Base-by-base conservation (phyloP, 2,797 vertebrate genomes). In the Sebastes dallii region DNA sequence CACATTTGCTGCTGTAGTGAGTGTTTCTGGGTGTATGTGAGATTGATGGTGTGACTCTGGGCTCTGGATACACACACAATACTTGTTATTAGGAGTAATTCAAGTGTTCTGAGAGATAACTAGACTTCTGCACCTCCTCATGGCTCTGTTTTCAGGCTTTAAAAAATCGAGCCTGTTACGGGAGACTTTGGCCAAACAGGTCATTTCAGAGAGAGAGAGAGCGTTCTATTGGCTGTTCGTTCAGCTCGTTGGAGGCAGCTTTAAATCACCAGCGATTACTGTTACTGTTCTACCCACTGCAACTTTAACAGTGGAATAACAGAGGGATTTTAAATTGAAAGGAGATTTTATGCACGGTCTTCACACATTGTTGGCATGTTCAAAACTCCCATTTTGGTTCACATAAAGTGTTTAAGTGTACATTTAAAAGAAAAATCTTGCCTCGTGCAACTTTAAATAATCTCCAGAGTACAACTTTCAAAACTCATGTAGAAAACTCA, bases 21-120 rank as follows among this genome's bases (percentile, higher is more conserved):
- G n/a, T 55, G 20, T 32, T 0, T 68, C 11, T 30, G 4, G 7
- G 0, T 30, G 0, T 22, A 3, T 68, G 29, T 24, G n/a, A 0
- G 20, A 32, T 2, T 39, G 68, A 24, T 25, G 55, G 11, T 60
- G 55, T 59, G 36, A 39, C 36, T 13, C 12, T 13, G 0, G 8
- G 18, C 20, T 50, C 20, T 39, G 36, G 36, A 0, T 18, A 18
- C 16, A 46, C 16, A 46, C 42, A 46, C 42, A 18, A 0, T 46
- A 46, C 42, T 16, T 46, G 36, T 39, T 39, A 39, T 39, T 39
- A 39, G 36, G 36, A 39, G 39, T 42, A 42, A 42, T 42, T 42
- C 39, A 42, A 42, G 39, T 42, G 39, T 16, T 6, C 39, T 42
- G 39, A 42, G 39, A 0, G 13, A 16, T 42, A 42, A 42, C 39